Evolutionary conservation across 2,888 invertebrate genomes (phyloP).

Genomic region (Orthosia incerta): DNA sequence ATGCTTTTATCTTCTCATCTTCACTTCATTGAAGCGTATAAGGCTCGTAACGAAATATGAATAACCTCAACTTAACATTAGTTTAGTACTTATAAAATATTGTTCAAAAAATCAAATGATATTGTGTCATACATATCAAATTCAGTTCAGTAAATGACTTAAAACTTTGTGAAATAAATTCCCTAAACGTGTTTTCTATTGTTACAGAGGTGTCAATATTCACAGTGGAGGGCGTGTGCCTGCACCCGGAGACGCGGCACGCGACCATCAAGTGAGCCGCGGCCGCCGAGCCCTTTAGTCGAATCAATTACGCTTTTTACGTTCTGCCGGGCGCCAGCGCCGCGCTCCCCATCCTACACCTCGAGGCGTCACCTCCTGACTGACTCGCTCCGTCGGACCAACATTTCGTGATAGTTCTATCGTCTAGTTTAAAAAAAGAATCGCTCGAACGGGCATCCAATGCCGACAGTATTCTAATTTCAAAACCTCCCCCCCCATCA

Average conservation of each 20-base stretch:
- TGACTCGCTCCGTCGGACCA: conserved; percentile 80
- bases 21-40: too few relatives aligned
- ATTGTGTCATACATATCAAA: too few relatives aligned
- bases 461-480: conserved; percentile 77
- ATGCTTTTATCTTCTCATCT: too few relatives aligned
- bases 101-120: too few relatives aligned
- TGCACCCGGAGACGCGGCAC: conserved; percentile 95
- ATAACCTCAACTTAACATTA: neutral
- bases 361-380: conserved; percentile 42
- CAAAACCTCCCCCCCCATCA: conserved; percentile 18
- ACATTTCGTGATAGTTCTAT: conserved; percentile 82
- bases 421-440: conserved; percentile 70
- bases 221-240: conserved; percentile 97
- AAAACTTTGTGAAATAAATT: neutral
- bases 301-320: conserved; percentile 73
- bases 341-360: conserved; percentile 52
- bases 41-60: neutral
- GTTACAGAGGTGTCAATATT: conserved; percentile 98
- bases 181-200: conserved; percentile 60
- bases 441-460: conserved; percentile 78
- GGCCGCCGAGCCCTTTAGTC: conserved; percentile 69
- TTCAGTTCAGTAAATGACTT: too few relatives aligned
- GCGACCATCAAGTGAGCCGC: conserved; percentile 87
- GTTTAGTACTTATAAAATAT: too few relatives aligned
- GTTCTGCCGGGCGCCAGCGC: conserved; percentile 56